Evolutionary conservation across 2,113 vertebrate genomes (phyloP), one percentile per base, ranked within the genome.

Genomic region (Sorex fumeus): DNA sequence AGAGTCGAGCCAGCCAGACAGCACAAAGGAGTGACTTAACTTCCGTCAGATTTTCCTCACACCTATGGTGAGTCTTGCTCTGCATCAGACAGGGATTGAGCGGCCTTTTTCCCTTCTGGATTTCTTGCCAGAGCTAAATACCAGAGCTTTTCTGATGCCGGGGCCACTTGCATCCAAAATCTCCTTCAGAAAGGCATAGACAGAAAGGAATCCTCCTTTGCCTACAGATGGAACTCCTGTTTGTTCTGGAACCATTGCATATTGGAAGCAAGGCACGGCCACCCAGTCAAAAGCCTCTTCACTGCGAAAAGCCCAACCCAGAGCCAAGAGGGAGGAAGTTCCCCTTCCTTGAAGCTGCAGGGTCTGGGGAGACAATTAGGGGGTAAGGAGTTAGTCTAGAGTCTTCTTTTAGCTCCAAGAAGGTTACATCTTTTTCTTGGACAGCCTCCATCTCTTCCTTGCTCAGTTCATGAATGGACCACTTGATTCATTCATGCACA

Each of bases 141-240:
- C 53, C 36, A 82, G 64, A 87, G 45, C 11, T 19, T 18, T 34
- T 25, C 60, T 62, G 47, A 66, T 32, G 60, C 1, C 30, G 4
- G 4, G n/a, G 25, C 25, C 67, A 62, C 69, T 69, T 88, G 53
- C 32, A 62, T 75, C 5, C 57, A 28, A 69, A 77, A 62, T 87
- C 19, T 62, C 64, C 18, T 84, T 47, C 50, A 71, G 32, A 57
- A 18, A 57, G 67, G 16, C n/a, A 83, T 57, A 89, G 47, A 92
- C 21, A 92, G 36, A 62, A 25, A 91, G 69, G 47, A 93, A 87
- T 45, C 45, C 28, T 69, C 16, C 75, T 70, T 87, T 87, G 60
- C 23, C 76, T 28, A 60, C 36, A 81, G 18, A 69, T 82, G 75
- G 30, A 30, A 82, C n/a, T 67, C 47, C 67, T 66, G 93, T 93